phyloP scores from a whole-genome alignment of 2,797 vertebrate species.

The Aythya fuligula region DNA sequence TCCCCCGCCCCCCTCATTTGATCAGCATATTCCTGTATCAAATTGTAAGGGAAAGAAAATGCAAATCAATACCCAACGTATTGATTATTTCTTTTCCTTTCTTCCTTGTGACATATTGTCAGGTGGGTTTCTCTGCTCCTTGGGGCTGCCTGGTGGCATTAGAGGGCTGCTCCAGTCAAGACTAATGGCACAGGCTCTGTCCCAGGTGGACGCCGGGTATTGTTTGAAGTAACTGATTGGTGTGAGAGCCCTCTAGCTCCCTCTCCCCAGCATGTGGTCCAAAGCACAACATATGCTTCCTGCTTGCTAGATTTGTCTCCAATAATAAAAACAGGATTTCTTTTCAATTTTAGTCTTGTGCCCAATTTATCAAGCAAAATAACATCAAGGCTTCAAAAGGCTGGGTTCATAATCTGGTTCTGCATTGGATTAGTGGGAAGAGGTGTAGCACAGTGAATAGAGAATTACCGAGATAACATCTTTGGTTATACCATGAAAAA shows the following conservation, averaged over 20 bases:
- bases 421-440: conserved; percentile 38
- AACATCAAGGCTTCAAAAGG: conserved; percentile 69
- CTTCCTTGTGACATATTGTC: conserved; percentile 67
- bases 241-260: conserved; percentile 64
- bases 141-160: conserved; percentile 70
- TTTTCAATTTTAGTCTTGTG: conserved; percentile 67
- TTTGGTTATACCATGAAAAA: background rate
- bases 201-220: conserved; percentile 55
- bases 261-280: conserved; percentile 68
- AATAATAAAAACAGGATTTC: conserved; percentile 73
- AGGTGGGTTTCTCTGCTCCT: conserved; percentile 66
- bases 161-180: conserved; percentile 64
- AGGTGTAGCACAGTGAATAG: background rate
- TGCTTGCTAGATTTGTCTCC: conserved; percentile 77
- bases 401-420: conserved; percentile 50
- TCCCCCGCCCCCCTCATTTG: background rate
- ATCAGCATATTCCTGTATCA: conserved; percentile 28
- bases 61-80: conserved; percentile 60
- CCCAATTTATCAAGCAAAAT: conserved; percentile 73
- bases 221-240: conserved; percentile 77
- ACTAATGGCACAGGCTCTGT: conserved; percentile 68
- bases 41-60: background rate
- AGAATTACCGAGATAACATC: conserved; percentile 19
- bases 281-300: conserved; percentile 72
- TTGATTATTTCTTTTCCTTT: conserved; percentile 49